A percentile compares a stretch with the other conserved stretches of the same genome.
Evolutionary conservation across 2,113 vertebrate species (phyloP).

Genomic region (Sporophila hypoxantha): DNA sequence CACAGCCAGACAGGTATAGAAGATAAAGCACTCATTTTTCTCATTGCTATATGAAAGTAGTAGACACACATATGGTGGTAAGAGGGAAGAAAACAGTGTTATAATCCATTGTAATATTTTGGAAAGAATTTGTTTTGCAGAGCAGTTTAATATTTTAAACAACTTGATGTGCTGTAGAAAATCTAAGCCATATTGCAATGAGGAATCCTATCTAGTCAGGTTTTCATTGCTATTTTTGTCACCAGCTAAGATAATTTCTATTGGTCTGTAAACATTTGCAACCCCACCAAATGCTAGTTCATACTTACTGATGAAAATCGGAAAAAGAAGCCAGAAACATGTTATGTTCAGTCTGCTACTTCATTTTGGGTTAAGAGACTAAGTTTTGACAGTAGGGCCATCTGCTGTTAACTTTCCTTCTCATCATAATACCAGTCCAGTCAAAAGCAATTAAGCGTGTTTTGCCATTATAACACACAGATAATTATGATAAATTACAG

Average conservation of each 20-base stretch:
- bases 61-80: not conserved
- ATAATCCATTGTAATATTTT: not conserved
- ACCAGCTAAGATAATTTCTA: constrained; percentile 45
- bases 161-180: not conserved
- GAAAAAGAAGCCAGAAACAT: constrained; percentile 43
- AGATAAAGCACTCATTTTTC: constrained; percentile 1
- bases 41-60: not conserved
- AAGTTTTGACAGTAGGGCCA: constrained; percentile 71
- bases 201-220: constrained; percentile 26
- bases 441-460: constrained; percentile 78
- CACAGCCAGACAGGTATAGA: constrained; percentile 10
- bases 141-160: constrained; percentile 13
- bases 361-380: constrained; percentile 60
- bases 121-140: not conserved
- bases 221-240: constrained; percentile 51
- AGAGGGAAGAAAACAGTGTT: not conserved
- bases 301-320: constrained; percentile 38
- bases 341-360: constrained; percentile 59
- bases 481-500: constrained; percentile 81
- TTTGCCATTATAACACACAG: constrained; percentile 74
- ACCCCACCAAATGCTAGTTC: constrained; percentile 65
- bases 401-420: constrained; percentile 73
- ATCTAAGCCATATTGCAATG: not conserved
- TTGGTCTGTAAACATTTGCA: constrained; percentile 55
- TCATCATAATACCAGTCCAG: constrained; percentile 69